Base-by-base conservation (phyloP, 2,113 vertebrate genomes). In the Pipra filicauda region DNA sequence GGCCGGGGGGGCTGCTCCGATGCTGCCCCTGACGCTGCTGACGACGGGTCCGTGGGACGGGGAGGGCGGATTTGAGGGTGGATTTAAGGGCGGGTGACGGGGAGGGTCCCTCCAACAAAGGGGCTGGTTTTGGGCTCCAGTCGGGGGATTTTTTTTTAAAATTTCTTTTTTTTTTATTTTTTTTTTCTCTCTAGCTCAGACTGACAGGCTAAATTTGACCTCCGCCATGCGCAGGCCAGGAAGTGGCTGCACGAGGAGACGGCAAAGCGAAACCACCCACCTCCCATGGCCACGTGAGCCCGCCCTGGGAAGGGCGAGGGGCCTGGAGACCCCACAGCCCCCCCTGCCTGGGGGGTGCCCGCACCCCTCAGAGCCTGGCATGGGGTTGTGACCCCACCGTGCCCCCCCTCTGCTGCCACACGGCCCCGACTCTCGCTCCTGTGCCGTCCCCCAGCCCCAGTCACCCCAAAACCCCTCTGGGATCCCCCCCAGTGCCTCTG, bases 261-360 rank as follows among this genome's bases (percentile, higher is more conserved):
- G 8, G 95, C 93, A 72, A 80, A 97, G 86, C 12, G 94, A 86
- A 97, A 96, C 95, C 96, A 55, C 78, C 88, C 96, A 69, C 96
- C 75, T 72, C 55, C 31, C 3, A 0, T 3, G 41, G 64, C 86
- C 80, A 28, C 43, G 67, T 72, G 80, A 76, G 44, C 13, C 10
- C 0, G 37, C 0, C 2, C 5, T 11, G 62, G 81, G 70, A 72
- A 44, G 85, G 51, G 19, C 0, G n/a, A 58, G 17, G 28, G 46
- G 33, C 13, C 4, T 0, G 9, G 52, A 7, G 33, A 48, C 79
- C 33, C 69, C 64, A 5, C 0, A 7, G 11, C 39, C 35, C 82
- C 82, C 48, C 48, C 43, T 0, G 1, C 2, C 2, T 4, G 3
- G 3, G 37, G 70, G 74, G 30, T 49, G 39, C 43, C 69, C 54